Conservation (phyloP, 2,797 vertebrate genomes). For the Xiphorhynchus erythropygius region DNA sequence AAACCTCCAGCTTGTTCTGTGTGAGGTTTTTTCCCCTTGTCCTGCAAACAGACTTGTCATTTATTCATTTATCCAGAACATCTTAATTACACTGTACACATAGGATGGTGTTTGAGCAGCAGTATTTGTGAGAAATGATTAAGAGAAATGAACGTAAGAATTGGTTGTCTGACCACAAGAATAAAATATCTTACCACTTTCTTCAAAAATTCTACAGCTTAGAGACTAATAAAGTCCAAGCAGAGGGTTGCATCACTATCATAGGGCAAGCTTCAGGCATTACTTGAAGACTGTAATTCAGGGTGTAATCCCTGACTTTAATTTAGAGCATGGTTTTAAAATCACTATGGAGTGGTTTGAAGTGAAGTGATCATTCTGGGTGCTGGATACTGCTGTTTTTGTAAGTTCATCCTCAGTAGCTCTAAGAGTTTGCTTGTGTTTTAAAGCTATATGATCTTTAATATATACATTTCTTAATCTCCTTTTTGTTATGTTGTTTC, state of each 20-base stretch:
- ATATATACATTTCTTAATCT: neutral
- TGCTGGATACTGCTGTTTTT: neutral
- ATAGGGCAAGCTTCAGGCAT: neutral
- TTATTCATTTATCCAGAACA: neutral
- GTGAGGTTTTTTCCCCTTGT: accelerated
- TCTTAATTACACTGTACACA: neutral
- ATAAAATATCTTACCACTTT: neutral
- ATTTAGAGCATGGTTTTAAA: neutral
- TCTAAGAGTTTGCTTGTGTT: neutral
- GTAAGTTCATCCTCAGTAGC: neutral
- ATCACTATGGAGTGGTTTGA: neutral
- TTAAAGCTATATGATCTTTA: neutral
- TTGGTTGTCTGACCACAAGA: neutral
- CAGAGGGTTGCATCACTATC: neutral
- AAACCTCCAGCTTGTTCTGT: neutral
- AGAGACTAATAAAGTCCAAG: neutral
- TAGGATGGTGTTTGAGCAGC: neutral
- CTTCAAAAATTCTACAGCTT: neutral
- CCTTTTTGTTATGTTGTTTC: neutral
- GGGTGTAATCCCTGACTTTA: neutral
- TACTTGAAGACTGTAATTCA: neutral
- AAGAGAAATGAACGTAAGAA: neutral
- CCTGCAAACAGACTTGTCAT: neutral
- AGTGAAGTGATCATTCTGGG: neutral
- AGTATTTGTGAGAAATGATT: neutral